Evolutionary conservation across 2,113 vertebrate species (phyloP).

Genomic region (Anguilla japonica): DNA sequence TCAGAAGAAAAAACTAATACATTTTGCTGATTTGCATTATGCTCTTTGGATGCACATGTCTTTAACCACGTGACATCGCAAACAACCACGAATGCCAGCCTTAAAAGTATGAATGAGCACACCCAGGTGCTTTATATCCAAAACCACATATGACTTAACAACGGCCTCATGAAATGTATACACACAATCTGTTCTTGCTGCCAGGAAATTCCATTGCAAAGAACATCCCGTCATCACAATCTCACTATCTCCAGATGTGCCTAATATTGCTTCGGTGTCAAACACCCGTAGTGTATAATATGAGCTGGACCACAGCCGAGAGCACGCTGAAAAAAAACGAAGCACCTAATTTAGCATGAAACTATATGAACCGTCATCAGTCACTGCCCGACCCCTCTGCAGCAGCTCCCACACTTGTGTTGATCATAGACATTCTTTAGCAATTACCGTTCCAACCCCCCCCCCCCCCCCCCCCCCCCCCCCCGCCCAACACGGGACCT

Average conservation of each 20-base stretch:
- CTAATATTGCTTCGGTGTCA: background rate
- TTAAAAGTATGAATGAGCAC: background rate
- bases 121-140: background rate
- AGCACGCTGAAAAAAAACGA: background rate
- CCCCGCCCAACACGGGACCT: background rate
- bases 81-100: background rate
- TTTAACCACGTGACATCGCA: background rate
- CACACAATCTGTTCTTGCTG: background rate
- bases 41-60: no score
- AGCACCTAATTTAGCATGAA: background rate
- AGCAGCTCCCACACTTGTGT: background rate
- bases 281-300: background rate
- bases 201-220: background rate
- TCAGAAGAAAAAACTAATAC: background rate
- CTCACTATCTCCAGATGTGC: background rate
- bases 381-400: background rate
- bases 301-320: background rate
- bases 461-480: background rate
- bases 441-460: background rate
- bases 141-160: background rate
- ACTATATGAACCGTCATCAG: background rate
- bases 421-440: background rate
- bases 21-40: background rate
- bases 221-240: background rate
- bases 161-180: background rate